Evolutionary conservation across 64 coral and sea anemone species (phyloP).

Genomic region (Porites lutea): DNA sequence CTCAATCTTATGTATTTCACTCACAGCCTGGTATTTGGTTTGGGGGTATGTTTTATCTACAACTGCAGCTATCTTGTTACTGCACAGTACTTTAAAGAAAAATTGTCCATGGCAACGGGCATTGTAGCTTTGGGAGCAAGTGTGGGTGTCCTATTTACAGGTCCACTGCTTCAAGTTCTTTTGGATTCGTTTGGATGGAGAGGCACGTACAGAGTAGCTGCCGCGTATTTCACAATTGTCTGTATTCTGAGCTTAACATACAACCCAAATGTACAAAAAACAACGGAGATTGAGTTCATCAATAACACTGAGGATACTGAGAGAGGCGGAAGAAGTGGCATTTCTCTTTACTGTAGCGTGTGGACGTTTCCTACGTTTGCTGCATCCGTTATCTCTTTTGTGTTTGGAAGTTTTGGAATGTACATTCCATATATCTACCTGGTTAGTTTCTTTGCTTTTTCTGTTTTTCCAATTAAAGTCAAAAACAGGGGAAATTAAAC

Average conservation of each 20-base stretch:
- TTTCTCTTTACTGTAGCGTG: background rate
- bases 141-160: no score
- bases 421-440: slow-evolving; percentile 27
- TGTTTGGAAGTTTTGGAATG: slow-evolving; percentile 17
- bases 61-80: slow-evolving; percentile 28
- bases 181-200: no score
- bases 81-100: background rate
- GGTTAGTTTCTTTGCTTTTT: background rate
- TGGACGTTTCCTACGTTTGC: background rate
- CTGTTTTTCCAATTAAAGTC: no score
- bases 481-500: no score
- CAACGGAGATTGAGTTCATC: background rate
- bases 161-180: no score
- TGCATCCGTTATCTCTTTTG: background rate
- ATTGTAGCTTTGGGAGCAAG: no score
- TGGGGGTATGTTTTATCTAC: background rate
- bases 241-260: no score
- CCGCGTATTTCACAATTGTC: slow-evolving; percentile 22
- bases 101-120: no score
- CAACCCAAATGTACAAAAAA: background rate
- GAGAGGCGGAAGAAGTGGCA: no score
- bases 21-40: slow-evolving; percentile 24
- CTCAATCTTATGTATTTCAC: slow-evolving; percentile 58
- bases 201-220: background rate
- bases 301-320: no score